Base-by-base conservation (phyloP, 2,888 invertebrate species). In the Latheticus oryzae region DNA sequence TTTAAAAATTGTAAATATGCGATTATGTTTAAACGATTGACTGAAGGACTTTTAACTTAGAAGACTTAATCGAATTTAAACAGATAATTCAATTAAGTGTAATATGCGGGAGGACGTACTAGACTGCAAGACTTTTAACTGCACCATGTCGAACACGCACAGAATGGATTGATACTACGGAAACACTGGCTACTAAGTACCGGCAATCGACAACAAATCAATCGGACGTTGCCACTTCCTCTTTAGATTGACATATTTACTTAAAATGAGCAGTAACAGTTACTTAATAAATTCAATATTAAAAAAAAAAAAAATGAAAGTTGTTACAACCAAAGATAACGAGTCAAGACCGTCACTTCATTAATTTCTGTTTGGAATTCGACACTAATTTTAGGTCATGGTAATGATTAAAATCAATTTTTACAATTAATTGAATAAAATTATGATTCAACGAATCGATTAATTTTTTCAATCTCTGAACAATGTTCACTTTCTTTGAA, bases 211-310 rank as follows among this genome's bases (percentile, higher is more conserved):
- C 35, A 9, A 17, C 26, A 37, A 54, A 54, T 45, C 54, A 45
- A 54, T 54, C 54, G 54, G 54, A 45, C 54, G 24, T 54, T 54
- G 54, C 45, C 54, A 54, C 45, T 45, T 45, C 54, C 54, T 24
- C 23, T 40, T 26, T n/a, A 9, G 28, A 12, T 42, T 51, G 52
- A 50, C 50, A 38, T 38, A 38, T 38, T 50, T 38, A 28, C 28
- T 50, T 15, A 13, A 24, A 48, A 16, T 50, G 38, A 38, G 8
- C 5, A n/a, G 15, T 48, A 50, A 50, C 50, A 28, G 38, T 50
- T 15, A 26, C 37, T n/a, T n/a, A n/a, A n/a, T n/a, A n/a, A n/a
- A 17, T 13, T 28, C 37, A 35, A 50, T 35, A 21, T 24, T 21
- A 37, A 37, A 16, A 37, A 32, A n/a, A n/a, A n/a, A n/a, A n/a